A percentile compares a stretch with the other conserved stretches of the same genome.
These are phyloP conservation scores for Julus scandinavius DNA, from an alignment of 2,888 invertebrate genomes.

Conservation along the genomic window DNA sequence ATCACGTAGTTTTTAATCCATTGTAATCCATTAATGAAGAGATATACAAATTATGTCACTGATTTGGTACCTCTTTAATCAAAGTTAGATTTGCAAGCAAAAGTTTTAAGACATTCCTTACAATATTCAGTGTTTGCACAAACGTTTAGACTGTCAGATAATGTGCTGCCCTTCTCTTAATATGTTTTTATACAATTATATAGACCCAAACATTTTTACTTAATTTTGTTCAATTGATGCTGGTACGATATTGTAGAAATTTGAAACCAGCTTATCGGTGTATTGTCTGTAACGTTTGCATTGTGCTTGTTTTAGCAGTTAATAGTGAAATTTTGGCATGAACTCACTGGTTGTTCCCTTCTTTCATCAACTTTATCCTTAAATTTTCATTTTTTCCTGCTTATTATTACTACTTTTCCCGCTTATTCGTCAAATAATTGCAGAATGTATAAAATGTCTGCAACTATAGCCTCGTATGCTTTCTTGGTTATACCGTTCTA, in stretches of 20 bases:
- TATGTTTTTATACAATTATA: neutral
- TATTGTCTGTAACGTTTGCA: neutral
- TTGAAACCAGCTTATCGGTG: neutral
- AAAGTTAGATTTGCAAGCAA: too few relatives aligned
- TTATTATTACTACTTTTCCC: too few relatives aligned
- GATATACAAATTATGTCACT: too few relatives aligned
- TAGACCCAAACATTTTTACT: neutral
- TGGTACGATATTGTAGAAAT: neutral
- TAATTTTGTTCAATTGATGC: neutral
- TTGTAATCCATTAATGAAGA: too few relatives aligned
- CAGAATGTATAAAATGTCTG: neutral
- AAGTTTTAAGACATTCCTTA: too few relatives aligned
- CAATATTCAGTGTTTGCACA: neutral
- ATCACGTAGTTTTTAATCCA: too few relatives aligned
- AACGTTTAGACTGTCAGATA: neutral
- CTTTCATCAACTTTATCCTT: neutral
- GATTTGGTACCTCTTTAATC: too few relatives aligned
- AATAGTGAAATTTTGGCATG: neutral
- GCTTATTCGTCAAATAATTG: neutral
- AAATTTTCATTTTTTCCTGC: too few relatives aligned
- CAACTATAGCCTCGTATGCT: too few relatives aligned
- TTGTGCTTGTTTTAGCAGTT: neutral
- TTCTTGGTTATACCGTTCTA: too few relatives aligned
- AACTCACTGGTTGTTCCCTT: neutral
- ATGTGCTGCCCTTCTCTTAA: too few relatives aligned